Conservation (phyloP, 2,888 invertebrate genomes). For the Thymelicus lineola region DNA sequence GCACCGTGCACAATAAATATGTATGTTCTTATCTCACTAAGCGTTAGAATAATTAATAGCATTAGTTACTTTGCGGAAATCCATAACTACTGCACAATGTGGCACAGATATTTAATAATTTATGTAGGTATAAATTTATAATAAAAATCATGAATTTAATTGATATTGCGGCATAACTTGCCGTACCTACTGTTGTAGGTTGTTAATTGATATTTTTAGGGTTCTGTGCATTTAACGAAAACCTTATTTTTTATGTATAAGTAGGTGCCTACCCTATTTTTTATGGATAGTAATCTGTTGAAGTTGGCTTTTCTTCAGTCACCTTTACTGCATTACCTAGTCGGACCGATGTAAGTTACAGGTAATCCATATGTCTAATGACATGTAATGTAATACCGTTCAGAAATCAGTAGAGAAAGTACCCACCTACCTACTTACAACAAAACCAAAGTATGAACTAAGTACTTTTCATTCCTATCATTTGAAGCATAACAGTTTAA, state of each 20-base stretch:
- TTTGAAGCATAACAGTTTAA: slow-evolving; percentile 70
- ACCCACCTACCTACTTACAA: background rate
- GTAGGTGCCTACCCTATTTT: background rate
- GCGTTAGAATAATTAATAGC: slow-evolving; percentile 36
- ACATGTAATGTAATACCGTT: too few species aligned
- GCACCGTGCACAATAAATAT: slow-evolving; percentile 31
- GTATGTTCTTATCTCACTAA: slow-evolving; percentile 30
- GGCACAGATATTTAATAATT: slow-evolving; percentile 33
- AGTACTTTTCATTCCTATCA: slow-evolving; percentile 64
- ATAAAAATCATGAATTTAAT: slow-evolving; percentile 35
- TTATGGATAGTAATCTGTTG: too few species aligned
- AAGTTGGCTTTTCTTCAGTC: too few species aligned
- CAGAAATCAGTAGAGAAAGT: background rate
- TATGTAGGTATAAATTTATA: slow-evolving; percentile 37
- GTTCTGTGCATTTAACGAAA: background rate
- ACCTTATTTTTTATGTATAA: background rate
- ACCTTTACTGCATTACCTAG: too few species aligned
- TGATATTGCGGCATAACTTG: slow-evolving; percentile 32
- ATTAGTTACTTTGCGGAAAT: slow-evolving; percentile 38
- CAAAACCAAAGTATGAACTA: slow-evolving; percentile 40
- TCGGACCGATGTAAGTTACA: too few species aligned
- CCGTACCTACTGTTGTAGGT: background rate
- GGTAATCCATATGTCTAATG: too few species aligned
- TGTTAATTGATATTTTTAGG: slow-evolving; percentile 32
- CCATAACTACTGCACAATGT: slow-evolving; percentile 34